These are phyloP conservation scores for Nipponia nippon DNA, from an alignment of 2,113 vertebrate genomes.

Conservation along the genomic window DNA sequence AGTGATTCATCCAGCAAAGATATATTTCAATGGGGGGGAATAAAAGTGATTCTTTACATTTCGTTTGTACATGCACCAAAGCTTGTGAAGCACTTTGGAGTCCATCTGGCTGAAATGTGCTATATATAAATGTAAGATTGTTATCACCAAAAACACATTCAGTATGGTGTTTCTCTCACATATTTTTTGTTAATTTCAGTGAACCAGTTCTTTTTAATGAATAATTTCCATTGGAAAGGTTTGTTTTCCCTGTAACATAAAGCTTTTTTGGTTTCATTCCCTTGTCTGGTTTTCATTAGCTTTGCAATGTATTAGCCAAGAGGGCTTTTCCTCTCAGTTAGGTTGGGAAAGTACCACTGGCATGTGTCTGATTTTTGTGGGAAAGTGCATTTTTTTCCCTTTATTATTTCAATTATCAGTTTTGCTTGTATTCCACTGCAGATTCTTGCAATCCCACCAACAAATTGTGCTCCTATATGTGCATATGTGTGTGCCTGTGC, in stretches of 20 bases:
- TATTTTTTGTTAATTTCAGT: slow-evolving; percentile 75
- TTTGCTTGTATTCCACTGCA: background rate
- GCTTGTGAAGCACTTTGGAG: slow-evolving; percentile 48
- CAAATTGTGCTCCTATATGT: background rate
- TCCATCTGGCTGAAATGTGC: slow-evolving; percentile 63
- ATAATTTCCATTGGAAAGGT: slow-evolving; percentile 75
- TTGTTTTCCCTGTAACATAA: slow-evolving; percentile 72
- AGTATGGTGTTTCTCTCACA: slow-evolving; percentile 71
- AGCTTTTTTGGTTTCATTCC: slow-evolving; percentile 65
- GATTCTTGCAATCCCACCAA: background rate
- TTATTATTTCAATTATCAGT: slow-evolving; percentile 8
- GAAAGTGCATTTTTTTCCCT: slow-evolving; percentile 5
- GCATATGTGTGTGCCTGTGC: background rate
- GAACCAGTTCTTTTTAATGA: slow-evolving; percentile 73
- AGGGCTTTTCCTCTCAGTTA: slow-evolving; percentile 63
- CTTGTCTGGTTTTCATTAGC: slow-evolving; percentile 75
- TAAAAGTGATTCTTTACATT: slow-evolving; percentile 52
- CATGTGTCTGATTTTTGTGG: slow-evolving; percentile 44
- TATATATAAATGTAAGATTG: slow-evolving; percentile 64
- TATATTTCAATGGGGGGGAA: slow-evolving; percentile 12
- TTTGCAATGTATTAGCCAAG: slow-evolving; percentile 66
- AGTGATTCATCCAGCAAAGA: slow-evolving; percentile 21
- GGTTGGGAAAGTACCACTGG: slow-evolving; percentile 52
- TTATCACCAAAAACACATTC: slow-evolving; percentile 70
- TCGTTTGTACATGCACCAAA: slow-evolving; percentile 42